Base-by-base conservation (phyloP, 2,888 invertebrate species). In the Lasioglossum zephyrum region DNA sequence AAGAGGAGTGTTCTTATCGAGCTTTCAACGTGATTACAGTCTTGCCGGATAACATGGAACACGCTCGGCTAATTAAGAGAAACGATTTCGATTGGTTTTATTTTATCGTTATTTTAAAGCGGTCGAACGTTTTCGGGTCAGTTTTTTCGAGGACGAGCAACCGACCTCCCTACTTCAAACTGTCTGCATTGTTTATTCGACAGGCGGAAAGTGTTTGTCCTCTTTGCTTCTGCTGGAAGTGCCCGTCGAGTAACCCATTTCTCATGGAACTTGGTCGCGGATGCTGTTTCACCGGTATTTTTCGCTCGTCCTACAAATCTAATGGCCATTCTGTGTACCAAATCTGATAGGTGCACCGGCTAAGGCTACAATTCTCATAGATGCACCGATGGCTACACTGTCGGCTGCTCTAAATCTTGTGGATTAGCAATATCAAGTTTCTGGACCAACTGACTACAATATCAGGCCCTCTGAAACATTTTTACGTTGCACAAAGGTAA, bases 51-150 rank as follows among this genome's bases (percentile, higher is more conserved):
- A 44, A 18, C 31, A 8, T 4, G 16, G 53, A 39, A 9, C 9
- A 36, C 31, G n/a, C 31, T 22, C 44, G 22, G 39, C 41, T 70
- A 77, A 77, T 77, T 69, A 70, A 41, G 70, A 66, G 26, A 63
- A 77, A 70, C 69, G 49, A n/a, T 22, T 36, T 6, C 22, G n/a
- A n/a, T 66, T 70, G 22, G n/a, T 70, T 70, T 57, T 8, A 69
- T 69, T 77, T 53, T 41, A 16, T 69, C 22, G 41, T 22, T 49
- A 5, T 41, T 77, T 70, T n/a, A 8, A 18, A 18, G 41, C 11
- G 39, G 49, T 69, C 39, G 69, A 77, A 77, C 77, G 47, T 39
- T 77, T 77, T 53, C 47, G 36, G 77, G 77, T 70, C 77, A 70
- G 70, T 70, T 70, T 77, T 44, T 49, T 69, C 16, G 16, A 4